phyloP scores from a whole-genome alignment of 2,888 invertebrate species.

The Nemapogon koenigi region DNA sequence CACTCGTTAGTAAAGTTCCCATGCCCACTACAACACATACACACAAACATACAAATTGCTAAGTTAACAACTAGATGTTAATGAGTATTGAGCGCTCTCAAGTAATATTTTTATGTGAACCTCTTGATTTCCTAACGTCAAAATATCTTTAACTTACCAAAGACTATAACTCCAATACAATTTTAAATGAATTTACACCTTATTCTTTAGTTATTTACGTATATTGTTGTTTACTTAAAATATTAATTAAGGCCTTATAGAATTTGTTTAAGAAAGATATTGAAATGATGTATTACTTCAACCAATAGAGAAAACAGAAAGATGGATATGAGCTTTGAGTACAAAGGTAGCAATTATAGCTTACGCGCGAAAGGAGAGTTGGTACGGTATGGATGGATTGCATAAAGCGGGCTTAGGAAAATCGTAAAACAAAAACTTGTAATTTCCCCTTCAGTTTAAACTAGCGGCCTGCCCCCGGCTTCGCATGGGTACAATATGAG shows the following conservation, averaged over 20 bases:
- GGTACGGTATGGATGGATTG: too few species aligned
- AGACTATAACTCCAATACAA: not conserved
- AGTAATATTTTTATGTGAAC: conserved; percentile 12
- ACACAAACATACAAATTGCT: not conserved
- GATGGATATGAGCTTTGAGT: conserved; percentile 18
- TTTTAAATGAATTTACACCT: not conserved
- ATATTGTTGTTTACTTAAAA: not conserved
- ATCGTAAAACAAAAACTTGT: too few species aligned
- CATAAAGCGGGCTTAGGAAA: too few species aligned
- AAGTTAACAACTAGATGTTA: conserved; percentile 5
- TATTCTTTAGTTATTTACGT: not conserved
- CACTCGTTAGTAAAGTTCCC: too few species aligned
- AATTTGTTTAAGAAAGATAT: conserved; percentile 10
- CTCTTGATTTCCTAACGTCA: conserved; percentile 12
- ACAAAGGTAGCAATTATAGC: conserved; percentile 7
- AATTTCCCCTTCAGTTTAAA: too few species aligned
- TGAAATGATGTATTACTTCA: conserved; percentile 21
- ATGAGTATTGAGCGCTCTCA: not conserved
- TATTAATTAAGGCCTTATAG: not conserved
- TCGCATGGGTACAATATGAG: too few species aligned
- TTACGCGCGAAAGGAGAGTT: conserved; percentile 8
- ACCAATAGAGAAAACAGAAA: conserved; percentile 17
- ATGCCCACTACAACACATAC: not conserved
- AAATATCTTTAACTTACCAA: not conserved
- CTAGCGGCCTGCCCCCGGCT: too few species aligned